Evolutionary conservation across 2,797 vertebrate species (phyloP).

Genomic region (Neoniphon sammara): DNA sequence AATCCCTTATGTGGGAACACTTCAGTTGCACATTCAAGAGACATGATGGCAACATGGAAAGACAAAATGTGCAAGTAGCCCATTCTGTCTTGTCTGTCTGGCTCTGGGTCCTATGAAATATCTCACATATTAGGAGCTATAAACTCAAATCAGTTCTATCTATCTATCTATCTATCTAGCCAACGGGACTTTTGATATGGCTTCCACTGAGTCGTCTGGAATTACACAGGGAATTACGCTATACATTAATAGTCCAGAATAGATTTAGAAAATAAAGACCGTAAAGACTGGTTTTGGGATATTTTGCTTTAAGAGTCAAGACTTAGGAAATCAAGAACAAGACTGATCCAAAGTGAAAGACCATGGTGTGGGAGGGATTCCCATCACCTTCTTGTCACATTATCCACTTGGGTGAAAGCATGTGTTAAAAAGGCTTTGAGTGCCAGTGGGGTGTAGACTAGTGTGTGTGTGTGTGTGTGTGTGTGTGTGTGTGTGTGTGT

Average conservation of each 20-base stretch:
- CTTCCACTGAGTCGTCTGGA: not conserved
- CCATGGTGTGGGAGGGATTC: conserved; percentile 22
- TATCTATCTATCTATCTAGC: too few relatives aligned
- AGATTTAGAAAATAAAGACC: not conserved
- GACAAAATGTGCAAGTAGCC: too few relatives aligned
- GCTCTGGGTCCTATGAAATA: too few relatives aligned
- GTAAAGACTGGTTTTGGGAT: too few relatives aligned
- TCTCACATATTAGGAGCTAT: too few relatives aligned
- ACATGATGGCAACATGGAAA: too few relatives aligned
- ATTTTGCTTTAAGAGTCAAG: too few relatives aligned
- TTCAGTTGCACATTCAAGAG: too few relatives aligned
- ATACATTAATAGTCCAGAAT: not conserved
- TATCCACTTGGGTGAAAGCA: conserved; percentile 56
- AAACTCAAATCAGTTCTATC: too few relatives aligned
- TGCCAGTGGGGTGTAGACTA: conserved; percentile 48
- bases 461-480: conserved; percentile 19
- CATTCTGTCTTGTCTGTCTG: too few relatives aligned
- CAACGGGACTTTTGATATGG: too few relatives aligned
- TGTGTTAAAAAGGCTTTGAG: conserved; percentile 55
- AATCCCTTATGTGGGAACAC: too few relatives aligned
- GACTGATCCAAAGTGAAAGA: conserved; percentile 14
- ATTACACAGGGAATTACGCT: not conserved
- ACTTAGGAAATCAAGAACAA: conserved; percentile 2
- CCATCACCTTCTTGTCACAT: conserved; percentile 59
- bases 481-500: conserved; percentile 20